These are phyloP conservation scores for Andrena trimmerana DNA, from an alignment of 2,888 invertebrate species.

Conservation along the genomic window DNA sequence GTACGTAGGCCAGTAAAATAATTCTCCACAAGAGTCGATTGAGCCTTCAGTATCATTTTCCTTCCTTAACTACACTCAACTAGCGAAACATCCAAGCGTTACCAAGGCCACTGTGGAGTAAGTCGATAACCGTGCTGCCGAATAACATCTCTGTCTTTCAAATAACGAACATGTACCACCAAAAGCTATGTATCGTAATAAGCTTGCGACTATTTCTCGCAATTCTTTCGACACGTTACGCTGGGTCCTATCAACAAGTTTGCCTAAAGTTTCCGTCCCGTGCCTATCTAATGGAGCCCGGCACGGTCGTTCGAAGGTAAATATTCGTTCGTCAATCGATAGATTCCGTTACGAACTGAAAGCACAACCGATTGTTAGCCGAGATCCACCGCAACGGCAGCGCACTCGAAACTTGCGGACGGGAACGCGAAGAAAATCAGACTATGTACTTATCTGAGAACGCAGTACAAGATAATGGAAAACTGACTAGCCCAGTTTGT, in stretches of 20 bases:
- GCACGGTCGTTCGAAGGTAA: neutral
- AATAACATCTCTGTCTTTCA: neutral
- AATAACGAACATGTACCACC: neutral
- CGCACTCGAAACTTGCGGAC: neutral
- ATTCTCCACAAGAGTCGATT: neutral
- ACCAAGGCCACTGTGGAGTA: neutral
- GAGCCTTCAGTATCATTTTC: neutral
- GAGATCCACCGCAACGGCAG: neutral
- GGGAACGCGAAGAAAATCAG: neutral
- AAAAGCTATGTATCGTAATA: neutral
- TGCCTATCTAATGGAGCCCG: neutral
- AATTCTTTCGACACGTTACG: neutral
- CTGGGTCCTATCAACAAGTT: neutral
- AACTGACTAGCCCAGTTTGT: conserved; percentile 53
- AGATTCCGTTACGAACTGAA: conserved; percentile 15
- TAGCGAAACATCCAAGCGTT: neutral
- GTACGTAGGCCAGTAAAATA: neutral
- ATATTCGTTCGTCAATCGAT: neutral
- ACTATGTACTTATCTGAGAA: conserved; percentile 22
- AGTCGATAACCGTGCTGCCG: conserved; percentile 9
- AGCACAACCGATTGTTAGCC: neutral
- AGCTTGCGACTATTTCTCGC: neutral
- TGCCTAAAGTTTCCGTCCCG: neutral
- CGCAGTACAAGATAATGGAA: conserved; percentile 40
- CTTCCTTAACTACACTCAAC: neutral